Percentiles rank a stretch among this genome's conserved stretches.
These are phyloP conservation scores for Xestobium rufovillosum DNA, from an alignment of 2,888 invertebrate genomes.

Conservation along the genomic window DNA sequence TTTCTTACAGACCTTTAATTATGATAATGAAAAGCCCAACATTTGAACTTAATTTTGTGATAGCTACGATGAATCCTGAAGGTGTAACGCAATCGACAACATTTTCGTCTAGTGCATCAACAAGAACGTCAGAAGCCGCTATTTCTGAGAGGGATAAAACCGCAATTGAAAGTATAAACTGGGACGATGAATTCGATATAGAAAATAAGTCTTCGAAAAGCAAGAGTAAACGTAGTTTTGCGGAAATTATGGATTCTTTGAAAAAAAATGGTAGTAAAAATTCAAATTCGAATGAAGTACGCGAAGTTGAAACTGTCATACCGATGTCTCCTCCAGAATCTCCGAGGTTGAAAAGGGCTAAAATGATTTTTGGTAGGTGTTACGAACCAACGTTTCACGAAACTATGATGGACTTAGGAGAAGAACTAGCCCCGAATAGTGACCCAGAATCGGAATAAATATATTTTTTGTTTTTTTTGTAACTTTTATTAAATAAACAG, in stretches of 20 bases:
- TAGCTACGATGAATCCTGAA: slow-evolving; percentile 67
- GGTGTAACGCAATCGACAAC: slow-evolving; percentile 38
- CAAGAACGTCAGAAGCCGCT: slow-evolving; percentile 17
- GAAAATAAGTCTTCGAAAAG: slow-evolving; percentile 11
- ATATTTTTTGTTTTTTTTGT: slow-evolving; percentile 1
- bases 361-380: slow-evolving; percentile 62
- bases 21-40: slow-evolving; percentile 63
- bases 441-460: slow-evolving; percentile 42
- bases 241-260: slow-evolving; percentile 1
- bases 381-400: slow-evolving; percentile 67
- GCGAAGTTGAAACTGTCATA: no score
- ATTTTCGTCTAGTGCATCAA: slow-evolving; percentile 10
- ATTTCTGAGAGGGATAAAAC: slow-evolving; percentile 33
- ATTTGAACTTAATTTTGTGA: slow-evolving; percentile 72
- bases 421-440: slow-evolving; percentile 63
- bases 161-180: slow-evolving; percentile 28
- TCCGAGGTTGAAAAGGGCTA: slow-evolving; percentile 50
- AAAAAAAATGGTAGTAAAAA: slow-evolving; percentile 6
- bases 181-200: slow-evolving; percentile 29
- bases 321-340: slow-evolving; percentile 57
- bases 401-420: slow-evolving; percentile 47
- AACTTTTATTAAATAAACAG: not conserved
- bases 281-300: slow-evolving; percentile 44
- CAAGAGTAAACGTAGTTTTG: not conserved
- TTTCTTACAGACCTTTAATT: slow-evolving; percentile 58